Evolutionary conservation across 2,797 vertebrate species (phyloP).

Genomic region (Typhlichthys subterraneus): DNA sequence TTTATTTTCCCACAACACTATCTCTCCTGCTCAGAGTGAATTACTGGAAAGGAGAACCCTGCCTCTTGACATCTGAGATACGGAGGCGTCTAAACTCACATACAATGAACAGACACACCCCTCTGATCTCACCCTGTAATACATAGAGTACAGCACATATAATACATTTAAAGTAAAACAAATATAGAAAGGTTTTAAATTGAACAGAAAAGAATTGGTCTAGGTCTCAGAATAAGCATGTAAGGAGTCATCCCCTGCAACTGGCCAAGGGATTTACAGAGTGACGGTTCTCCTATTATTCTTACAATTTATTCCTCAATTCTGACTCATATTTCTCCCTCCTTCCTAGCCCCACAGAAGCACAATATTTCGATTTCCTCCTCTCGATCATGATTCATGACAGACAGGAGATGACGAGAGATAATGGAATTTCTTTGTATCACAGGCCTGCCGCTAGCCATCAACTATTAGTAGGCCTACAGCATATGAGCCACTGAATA

Average conservation of each 20-base stretch:
- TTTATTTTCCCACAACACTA: conserved; percentile 52
- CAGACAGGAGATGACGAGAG: conserved; percentile 51
- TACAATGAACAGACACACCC: conserved; percentile 45
- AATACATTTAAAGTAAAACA: conserved; percentile 21
- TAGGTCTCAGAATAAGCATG: conserved; percentile 63
- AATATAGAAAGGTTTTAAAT: conserved; percentile 7
- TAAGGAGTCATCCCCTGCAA: conserved; percentile 46
- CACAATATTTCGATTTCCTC: conserved; percentile 53
- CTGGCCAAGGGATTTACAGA: conserved; percentile 52
- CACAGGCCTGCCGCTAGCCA: conserved; percentile 29
- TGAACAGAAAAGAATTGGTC: conserved; percentile 26
- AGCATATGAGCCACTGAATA: conserved; percentile 29
- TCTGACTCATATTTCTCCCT: conserved; percentile 67
- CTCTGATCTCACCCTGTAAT: conserved; percentile 33
- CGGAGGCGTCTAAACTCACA: conserved; percentile 58
- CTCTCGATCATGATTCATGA: conserved; percentile 56
- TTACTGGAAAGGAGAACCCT: conserved; percentile 63
- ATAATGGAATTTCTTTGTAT: conserved; percentile 66
- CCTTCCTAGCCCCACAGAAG: conserved; percentile 50
- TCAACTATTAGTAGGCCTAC: conserved; percentile 14
- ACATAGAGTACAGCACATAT: conserved; percentile 11
- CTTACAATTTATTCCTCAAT: conserved; percentile 36
- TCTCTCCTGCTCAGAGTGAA: conserved; percentile 60
- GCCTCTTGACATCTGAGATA: conserved; percentile 64
- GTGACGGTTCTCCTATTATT: conserved; percentile 58